Conservation (phyloP, 2,797 vertebrate species). For the Leptatherina wallacei region DNA sequence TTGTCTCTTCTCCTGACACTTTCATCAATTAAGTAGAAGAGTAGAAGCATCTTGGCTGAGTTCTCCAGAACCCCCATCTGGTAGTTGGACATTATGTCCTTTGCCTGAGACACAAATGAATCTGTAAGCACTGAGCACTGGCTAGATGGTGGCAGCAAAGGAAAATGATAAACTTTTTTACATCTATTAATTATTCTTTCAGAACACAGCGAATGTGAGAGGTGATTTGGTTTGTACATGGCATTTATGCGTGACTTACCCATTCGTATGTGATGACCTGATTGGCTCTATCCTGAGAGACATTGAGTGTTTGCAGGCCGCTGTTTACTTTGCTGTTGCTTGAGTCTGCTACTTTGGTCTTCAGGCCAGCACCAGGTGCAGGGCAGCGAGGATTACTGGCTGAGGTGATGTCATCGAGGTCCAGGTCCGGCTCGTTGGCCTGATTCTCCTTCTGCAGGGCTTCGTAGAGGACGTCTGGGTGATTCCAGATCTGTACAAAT, state of each 20-base stretch:
- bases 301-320: constrained; percentile 85
- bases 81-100: constrained; percentile 93
- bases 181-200: neutral
- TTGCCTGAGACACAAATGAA: constrained; percentile 84
- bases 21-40: constrained; percentile 97
- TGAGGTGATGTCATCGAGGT: constrained; percentile 93
- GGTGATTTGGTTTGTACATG: neutral
- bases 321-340: constrained; percentile 90
- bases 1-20: constrained; percentile 93
- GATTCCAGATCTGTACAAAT: constrained; percentile 94
- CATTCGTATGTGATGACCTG: constrained; percentile 98
- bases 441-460: constrained; percentile 96
- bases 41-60: constrained; percentile 97
- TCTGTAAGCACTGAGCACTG: neutral
- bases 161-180: too few relatives aligned
- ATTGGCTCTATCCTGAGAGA: constrained; percentile 93
- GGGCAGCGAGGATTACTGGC: constrained; percentile 86
- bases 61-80: constrained; percentile 92
- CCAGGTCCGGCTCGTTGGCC: constrained; percentile 95
- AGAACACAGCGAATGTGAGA: neutral
- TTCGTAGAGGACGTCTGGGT: constrained; percentile 97
- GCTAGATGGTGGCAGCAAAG: neutral
- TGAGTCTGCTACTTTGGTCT: constrained; percentile 88
- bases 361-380: constrained; percentile 75
- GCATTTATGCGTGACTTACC: constrained; percentile 79